Evolutionary conservation across 2,113 vertebrate species (phyloP).

Genomic region (Pholis gunnellus): DNA sequence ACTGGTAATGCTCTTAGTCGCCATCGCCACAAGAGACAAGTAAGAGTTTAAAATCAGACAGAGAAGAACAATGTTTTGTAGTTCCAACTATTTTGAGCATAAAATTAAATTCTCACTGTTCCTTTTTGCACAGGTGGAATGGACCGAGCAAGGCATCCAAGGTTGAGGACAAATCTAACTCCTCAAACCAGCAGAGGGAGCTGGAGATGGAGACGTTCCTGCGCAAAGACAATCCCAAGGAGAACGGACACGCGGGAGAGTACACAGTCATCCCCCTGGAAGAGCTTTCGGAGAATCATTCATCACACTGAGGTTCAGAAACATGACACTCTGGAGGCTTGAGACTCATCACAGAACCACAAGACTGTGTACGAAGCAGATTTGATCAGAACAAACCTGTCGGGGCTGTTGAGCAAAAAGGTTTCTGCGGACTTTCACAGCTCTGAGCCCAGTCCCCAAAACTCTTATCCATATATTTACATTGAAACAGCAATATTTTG

Average conservation of each 20-base stretch:
- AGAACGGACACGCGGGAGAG: constrained; percentile 55
- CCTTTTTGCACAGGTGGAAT: constrained; percentile 65
- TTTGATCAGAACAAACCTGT: constrained; percentile 15
- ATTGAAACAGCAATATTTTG: not conserved
- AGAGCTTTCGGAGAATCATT: constrained; percentile 48
- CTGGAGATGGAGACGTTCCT: constrained; percentile 71
- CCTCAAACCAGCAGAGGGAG: constrained; percentile 60
- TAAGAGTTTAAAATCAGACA: constrained; percentile 38
- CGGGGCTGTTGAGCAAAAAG: not conserved
- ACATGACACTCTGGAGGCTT: constrained; percentile 13
- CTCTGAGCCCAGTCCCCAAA: constrained; percentile 4
- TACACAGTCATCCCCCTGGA: constrained; percentile 76
- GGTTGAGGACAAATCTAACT: not conserved
- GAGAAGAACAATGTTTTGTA: not conserved
- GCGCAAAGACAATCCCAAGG: constrained; percentile 44
- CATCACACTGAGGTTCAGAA: constrained; percentile 44
- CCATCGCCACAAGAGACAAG: constrained; percentile 78
- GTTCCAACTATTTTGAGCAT: not conserved
- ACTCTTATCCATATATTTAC: not conserved
- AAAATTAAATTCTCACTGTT: not conserved
- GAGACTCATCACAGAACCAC: constrained; percentile 14
- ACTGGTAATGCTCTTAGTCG: constrained; percentile 59
- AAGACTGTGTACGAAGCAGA: constrained; percentile 13
- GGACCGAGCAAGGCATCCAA: constrained; percentile 18
- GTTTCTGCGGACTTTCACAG: constrained; percentile 7